Base-by-base conservation (phyloP, 2,797 vertebrate genomes). In the Serranus cabrilla region DNA sequence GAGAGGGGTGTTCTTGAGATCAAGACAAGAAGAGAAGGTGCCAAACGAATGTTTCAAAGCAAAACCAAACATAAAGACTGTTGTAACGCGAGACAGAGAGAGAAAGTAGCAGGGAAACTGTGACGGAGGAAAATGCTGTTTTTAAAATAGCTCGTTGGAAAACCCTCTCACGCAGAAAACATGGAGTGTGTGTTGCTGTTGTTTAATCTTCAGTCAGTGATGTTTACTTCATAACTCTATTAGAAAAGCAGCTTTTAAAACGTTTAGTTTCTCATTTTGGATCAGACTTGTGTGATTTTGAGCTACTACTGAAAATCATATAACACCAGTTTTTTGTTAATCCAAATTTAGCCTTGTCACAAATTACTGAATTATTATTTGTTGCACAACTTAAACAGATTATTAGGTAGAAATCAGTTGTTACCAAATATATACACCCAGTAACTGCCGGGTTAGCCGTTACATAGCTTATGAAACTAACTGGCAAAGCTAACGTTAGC, bases 41-140 rank as follows among this genome's bases (percentile, higher is more conserved):
- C 89, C 91, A 89, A 87, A 85, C 71, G 76, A 92, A 92, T 89
- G 88, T 91, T 90, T 84, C 67, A 89, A 87, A 89, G 71, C 71
- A 90, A 90, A 92, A 90, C 85, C 86, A 92, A 91, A 88, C 86
- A 70, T 74, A 83, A 68, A 81, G 87, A 92, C 91, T 90, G 88
- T 89, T 93, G 71, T 46, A 54, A 81, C 47, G 66, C 8, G 87
- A 86, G 78, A 78, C 50, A 46, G 82, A 73, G 88, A 83, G 66
- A 76, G 62, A 60, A 58, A 45, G 65, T 31, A 72, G 72, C 72
- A 62, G 61, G 59, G 83, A 69, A 50, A 76, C 54, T 5, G 73
- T 45, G 80, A 55, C 55, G 42, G 85, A 84, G 89, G 79, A 80
- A 75, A 61, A 27, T 0, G 17, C 7, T 12, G 39, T 59, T 56